Base-by-base conservation (phyloP, 2,113 vertebrate species). In the Eulacestoma nigropectus region DNA sequence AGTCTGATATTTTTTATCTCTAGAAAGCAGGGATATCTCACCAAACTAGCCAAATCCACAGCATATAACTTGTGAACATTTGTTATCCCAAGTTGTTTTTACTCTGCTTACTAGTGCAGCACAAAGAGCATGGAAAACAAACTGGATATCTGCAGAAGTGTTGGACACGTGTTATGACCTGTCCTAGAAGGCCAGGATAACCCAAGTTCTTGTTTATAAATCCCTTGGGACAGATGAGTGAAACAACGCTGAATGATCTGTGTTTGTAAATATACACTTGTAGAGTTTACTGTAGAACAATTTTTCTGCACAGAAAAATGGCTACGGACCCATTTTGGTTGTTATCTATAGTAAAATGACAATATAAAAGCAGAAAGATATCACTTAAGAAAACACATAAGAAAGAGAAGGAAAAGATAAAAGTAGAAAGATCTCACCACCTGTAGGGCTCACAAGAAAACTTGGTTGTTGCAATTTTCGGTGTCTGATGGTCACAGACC, bases 81-180 rank as follows among this genome's bases (percentile, higher is more conserved):
- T 37, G 7, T 68, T 72, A 72, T 39, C 13, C 26, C 9, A 19
- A 70, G 16, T 25, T 81, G 18, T 18, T 89, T 92, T 75, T 2
- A 19, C 25, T 82, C 73, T 29, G 3, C 46, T 88, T 76, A 33
- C 26, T 55, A 67, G 25, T 56, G 20, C 33, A 72, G 27, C 4
- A 5, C 2, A 11, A 68, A 32, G 19, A 49, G 22, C 29, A 12
- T 14, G 8, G 75, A 84, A 47, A 16, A 4, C 11, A 77, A 67
- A 46, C 4, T 22, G n/a, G 9, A 5, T 53, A 32, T 33, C 49
- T 94, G 6, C 37, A 47, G 55, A 72, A 88, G 46, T 39, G 22
- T 16, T 80, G 63, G 41, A n/a, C 59, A 18, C 0, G 0, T 55
- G 20, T 9, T 62, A 8, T n/a, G 6, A 63, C 25, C 41, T 1